Evolutionary conservation across 2,888 invertebrate species (phyloP).

Genomic region (Smittia sp.): DNA sequence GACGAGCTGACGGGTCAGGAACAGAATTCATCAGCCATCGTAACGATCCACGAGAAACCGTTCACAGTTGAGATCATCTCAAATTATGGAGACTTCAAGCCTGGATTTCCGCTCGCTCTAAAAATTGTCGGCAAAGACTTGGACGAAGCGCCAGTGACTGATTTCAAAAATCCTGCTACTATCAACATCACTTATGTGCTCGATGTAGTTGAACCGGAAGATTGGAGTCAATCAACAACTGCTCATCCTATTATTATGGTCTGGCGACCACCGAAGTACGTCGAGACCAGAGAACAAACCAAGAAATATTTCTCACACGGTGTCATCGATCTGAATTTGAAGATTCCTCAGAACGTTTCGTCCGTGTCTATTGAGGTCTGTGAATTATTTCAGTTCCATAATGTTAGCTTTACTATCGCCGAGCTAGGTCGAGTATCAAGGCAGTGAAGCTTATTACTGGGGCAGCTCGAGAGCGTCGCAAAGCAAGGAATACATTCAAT

Average conservation of each 20-base stretch:
- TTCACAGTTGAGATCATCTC: slow-evolving; percentile 74
- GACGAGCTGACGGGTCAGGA: slow-evolving; percentile 85
- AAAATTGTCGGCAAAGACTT: slow-evolving; percentile 69
- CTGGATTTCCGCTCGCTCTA: slow-evolving; percentile 77
- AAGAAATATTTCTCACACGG: background rate
- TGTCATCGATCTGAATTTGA: background rate
- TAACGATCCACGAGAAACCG: slow-evolving; percentile 73
- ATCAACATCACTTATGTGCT: slow-evolving; percentile 49
- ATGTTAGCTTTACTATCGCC: too few species aligned
- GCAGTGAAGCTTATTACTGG: too few species aligned
- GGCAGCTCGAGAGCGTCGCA: too few species aligned
- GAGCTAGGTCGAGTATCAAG: too few species aligned
- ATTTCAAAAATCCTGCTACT: slow-evolving; percentile 58
- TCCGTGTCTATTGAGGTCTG: slow-evolving; percentile 46
- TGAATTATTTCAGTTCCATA: slow-evolving; percentile 55
- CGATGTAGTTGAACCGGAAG: slow-evolving; percentile 8
- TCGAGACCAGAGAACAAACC: background rate
- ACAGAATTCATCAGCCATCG: slow-evolving; percentile 71
- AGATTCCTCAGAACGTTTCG: background rate
- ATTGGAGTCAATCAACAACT: background rate
- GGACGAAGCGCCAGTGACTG: slow-evolving; percentile 65
- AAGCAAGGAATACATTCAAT: too few species aligned
- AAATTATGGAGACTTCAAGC: slow-evolving; percentile 84
- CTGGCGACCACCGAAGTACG: background rate
- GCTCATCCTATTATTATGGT: slow-evolving; percentile 53